A percentile compares a stretch with the other conserved stretches of the same genome.
Evolutionary conservation across 2,113 vertebrate genomes (phyloP).

Genomic region (Atherinomorus stipes): DNA sequence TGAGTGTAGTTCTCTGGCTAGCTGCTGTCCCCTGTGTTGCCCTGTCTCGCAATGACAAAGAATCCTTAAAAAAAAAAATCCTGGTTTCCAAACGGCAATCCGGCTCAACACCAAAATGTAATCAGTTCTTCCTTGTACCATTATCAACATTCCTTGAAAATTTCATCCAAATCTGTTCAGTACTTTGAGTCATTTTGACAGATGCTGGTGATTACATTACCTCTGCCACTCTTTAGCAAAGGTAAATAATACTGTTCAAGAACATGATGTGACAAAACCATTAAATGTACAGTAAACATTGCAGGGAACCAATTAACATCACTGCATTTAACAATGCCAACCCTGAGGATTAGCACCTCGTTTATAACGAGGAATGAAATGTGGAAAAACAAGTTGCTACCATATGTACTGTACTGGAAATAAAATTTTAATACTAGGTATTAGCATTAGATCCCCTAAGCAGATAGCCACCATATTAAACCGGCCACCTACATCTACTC

Average conservation of each 20-base stretch:
- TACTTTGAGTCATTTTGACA: too few relatives aligned
- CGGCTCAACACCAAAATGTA: too few relatives aligned
- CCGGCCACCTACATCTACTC: slow-evolving; percentile 36
- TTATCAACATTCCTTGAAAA: too few relatives aligned
- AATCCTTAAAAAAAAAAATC: too few relatives aligned
- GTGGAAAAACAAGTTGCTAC: slow-evolving; percentile 39
- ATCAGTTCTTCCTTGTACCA: too few relatives aligned
- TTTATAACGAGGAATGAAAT: slow-evolving; percentile 24
- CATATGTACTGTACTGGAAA: slow-evolving; percentile 13
- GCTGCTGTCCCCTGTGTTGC: too few relatives aligned
- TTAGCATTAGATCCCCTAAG: background rate
- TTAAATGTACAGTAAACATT: background rate
- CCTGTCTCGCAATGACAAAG: too few relatives aligned
- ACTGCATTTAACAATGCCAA: slow-evolving; percentile 35
- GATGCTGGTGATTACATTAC: too few relatives aligned
- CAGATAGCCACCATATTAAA: slow-evolving; percentile 15
- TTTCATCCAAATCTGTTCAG: too few relatives aligned
- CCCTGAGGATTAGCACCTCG: slow-evolving; percentile 35
- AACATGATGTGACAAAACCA: background rate
- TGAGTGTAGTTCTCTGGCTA: too few relatives aligned
- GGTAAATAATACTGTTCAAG: background rate
- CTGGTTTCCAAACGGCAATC: too few relatives aligned
- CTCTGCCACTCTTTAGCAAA: too few relatives aligned
- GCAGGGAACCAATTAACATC: background rate
- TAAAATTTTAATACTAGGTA: slow-evolving; percentile 3